Evolutionary conservation across 2,113 vertebrate species (phyloP).

Genomic region (Aix galericulata): DNA sequence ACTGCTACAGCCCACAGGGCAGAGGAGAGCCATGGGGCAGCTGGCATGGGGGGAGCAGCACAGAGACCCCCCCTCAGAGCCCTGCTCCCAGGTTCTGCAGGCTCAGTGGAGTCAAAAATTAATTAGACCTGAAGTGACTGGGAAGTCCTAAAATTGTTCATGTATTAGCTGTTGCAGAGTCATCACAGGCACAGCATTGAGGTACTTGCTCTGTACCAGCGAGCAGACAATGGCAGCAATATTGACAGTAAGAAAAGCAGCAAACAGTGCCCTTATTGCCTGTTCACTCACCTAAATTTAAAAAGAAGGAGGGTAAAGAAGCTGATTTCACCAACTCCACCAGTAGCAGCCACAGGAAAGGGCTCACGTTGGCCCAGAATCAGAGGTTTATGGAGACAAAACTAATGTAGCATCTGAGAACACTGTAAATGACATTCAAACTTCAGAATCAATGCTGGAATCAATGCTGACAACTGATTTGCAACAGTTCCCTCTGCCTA

Average conservation of each 20-base stretch:
- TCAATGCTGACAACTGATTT: neutral
- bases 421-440: neutral
- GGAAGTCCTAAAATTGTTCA: neutral
- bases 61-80: neutral
- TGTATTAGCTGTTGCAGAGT: neutral
- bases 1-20: rapidly evolving
- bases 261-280: neutral
- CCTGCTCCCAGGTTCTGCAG: neutral
- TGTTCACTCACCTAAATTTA: neutral
- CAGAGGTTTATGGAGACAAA: neutral
- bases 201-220: neutral
- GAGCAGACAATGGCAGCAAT: neutral
- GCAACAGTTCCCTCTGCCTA: neutral
- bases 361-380: neutral
- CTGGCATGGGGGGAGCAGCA: neutral
- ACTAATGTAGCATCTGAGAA: neutral
- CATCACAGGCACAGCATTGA: neutral
- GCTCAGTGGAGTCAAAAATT: neutral
- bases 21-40: neutral
- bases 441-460: neutral
- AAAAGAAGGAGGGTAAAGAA: neutral
- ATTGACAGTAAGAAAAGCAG: neutral
- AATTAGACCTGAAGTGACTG: neutral
- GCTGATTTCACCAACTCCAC: neutral
- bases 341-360: neutral